A percentile compares a stretch with the other conserved stretches of the same genome.
Evolutionary conservation across 2,797 vertebrate species (phyloP).

Genomic region (Sebastes variabilis): DNA sequence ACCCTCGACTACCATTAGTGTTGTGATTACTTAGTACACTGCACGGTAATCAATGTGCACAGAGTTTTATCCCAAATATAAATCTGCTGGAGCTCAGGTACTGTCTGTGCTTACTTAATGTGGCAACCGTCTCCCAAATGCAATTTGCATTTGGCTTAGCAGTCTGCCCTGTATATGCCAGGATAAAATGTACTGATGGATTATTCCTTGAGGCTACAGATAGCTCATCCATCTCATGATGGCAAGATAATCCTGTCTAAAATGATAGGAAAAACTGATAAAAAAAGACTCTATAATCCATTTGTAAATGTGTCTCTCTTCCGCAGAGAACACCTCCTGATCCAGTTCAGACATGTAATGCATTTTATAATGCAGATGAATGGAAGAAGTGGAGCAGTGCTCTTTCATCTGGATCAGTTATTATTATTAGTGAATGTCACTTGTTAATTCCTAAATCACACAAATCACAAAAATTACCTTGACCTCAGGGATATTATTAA

Average conservation of each 20-base stretch:
- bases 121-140: conserved; percentile 31
- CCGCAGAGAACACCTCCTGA: not conserved
- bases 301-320: not conserved
- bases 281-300: not conserved
- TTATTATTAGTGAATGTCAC: not conserved
- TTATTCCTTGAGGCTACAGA: conserved; percentile 26
- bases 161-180: conserved; percentile 25
- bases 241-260: conserved; percentile 21
- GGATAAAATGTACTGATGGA: conserved; percentile 28
- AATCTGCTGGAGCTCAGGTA: conserved; percentile 16
- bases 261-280: not conserved
- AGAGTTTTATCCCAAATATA: not conserved
- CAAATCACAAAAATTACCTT: not conserved
- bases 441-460: not conserved
- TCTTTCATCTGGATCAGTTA: not conserved
- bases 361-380: not conserved
- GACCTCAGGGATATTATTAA: not conserved
- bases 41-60: not conserved
- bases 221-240: conserved; percentile 24
- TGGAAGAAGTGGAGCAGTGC: not conserved
- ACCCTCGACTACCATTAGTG: not conserved
- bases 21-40: not conserved
- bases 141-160: conserved; percentile 54
- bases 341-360: not conserved
- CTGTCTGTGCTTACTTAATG: conserved; percentile 7